A percentile compares a stretch with the other conserved stretches of the same genome.
Evolutionary conservation across 2,888 invertebrate species (phyloP).

Genomic region (Tenthredo scrophulariae): DNA sequence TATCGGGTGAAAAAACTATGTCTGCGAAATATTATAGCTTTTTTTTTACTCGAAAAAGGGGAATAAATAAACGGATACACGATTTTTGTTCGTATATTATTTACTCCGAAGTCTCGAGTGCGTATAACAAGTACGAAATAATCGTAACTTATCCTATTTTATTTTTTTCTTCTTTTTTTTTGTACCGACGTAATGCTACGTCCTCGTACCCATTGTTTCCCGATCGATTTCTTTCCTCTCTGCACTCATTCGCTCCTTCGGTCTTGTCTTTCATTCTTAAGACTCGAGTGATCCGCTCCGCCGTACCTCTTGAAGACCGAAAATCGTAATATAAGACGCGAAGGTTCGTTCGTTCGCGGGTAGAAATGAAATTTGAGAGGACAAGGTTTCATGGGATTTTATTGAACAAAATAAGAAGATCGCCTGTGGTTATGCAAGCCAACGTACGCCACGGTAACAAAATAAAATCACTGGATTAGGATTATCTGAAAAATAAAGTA

Average conservation of each 20-base stretch:
- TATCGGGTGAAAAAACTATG: neutral
- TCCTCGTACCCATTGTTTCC: neutral
- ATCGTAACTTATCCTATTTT: neutral
- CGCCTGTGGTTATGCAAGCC: neutral
- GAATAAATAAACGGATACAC: neutral
- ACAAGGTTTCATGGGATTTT: neutral
- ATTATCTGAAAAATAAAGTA: neutral
- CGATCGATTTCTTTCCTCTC: neutral
- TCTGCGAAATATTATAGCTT: neutral
- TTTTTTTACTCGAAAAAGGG: neutral
- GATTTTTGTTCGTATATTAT: neutral
- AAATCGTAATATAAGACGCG: neutral
- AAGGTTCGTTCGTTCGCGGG: neutral
- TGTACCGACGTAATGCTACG: neutral
- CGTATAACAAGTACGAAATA: neutral
- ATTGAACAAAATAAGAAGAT: neutral
- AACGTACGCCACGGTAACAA: neutral
- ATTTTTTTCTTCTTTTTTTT: neutral
- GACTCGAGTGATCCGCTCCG: neutral
- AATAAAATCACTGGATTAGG: neutral
- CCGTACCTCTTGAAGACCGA: neutral
- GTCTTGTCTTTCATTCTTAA: neutral
- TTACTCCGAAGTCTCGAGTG: neutral
- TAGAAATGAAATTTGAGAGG: neutral
- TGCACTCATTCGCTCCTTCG: neutral